Evolutionary conservation across 2,113 vertebrate species (phyloP), one percentile per base, ranked within the genome.

Genomic region (Aegotheles bennettii): DNA sequence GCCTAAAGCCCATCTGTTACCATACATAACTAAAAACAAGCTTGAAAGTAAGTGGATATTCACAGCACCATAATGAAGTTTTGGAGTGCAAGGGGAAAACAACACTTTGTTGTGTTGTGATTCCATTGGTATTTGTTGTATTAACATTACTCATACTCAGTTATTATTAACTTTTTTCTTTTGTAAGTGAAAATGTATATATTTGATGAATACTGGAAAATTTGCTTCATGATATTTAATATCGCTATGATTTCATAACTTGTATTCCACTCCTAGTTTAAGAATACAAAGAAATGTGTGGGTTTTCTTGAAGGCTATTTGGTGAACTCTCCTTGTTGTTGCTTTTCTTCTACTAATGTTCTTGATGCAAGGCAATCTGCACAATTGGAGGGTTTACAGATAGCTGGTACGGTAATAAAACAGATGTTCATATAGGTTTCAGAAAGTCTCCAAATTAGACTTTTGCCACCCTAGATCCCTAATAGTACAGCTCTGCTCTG

Each of bases 371-470:
- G 88, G 78, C 38, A 65, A 60, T 89, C 79, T 83, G 63, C 74
- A 87, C 57, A n/a, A 51, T 10, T 77, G 78, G 57, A 85, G 67
- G 11, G 16, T 91, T 91, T 93, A 95, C 67, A 93, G 93, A 87
- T 88, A 87, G 91, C 83, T 74, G 51, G 85, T 85, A 61, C 50
- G 65, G 90, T 92, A 92, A 95, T 96, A 93, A 96, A 97, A 33
- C 96, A 97, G 96, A 95, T 98, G 97, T 95, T 97, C 79, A 38
- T 24, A 84, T 77, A 89, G 93, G 70, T 92, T 95, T 89, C 47
- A 54, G 26, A 75, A 82, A 82, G 73, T 75, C 35, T 60, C 35
- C 29, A 81, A 89, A 91, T 87, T 40, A 87, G 64, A 36, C 50
- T 94, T 89, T 67, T 35, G 70, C 56, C 10, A 11, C 16, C 8